Conservation (phyloP, 2,888 invertebrate genomes). For the Bombylius major region DNA sequence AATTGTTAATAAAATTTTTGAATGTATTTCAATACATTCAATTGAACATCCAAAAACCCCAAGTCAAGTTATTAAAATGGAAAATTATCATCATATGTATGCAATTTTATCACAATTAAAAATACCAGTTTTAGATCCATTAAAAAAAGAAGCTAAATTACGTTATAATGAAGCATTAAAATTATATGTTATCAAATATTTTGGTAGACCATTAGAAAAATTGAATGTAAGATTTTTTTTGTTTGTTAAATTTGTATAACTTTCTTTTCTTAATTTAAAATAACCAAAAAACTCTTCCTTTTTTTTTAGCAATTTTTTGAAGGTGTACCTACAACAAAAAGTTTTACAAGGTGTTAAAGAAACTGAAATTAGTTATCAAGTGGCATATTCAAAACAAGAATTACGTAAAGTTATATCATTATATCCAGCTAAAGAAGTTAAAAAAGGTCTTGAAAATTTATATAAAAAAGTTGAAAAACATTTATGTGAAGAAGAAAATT, state of each 20-base stretch:
- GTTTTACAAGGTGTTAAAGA: conserved; percentile 90
- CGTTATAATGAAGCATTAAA: conserved; percentile 82
- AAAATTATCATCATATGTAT: conserved; percentile 92
- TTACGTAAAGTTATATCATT: conserved; percentile 85
- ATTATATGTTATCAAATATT: conserved; percentile 86
- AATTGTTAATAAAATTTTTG: conserved; percentile 71
- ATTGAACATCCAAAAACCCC: conserved; percentile 84
- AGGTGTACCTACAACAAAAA: conserved; percentile 84
- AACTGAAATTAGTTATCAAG: conserved; percentile 94
- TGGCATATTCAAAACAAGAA: conserved; percentile 95
- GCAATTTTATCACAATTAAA: conserved; percentile 78
- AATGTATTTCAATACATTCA: conserved; percentile 65
- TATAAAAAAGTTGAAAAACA: conserved; percentile 97
- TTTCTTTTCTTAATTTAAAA: too few species aligned
- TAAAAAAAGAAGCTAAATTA: conserved; percentile 80
- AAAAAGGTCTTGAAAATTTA: conserved; percentile 81
- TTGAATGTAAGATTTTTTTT: conserved; percentile 53
- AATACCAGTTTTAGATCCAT: conserved; percentile 72
- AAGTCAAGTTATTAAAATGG: conserved; percentile 81
- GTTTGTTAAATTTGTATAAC: too few species aligned
- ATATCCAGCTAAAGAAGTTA: conserved; percentile 87
- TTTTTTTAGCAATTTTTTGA: conserved; percentile 80
- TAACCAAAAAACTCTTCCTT: background rate
- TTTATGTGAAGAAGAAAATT: conserved; percentile 84
- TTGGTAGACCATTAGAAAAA: conserved; percentile 86